Percentiles rank a stretch among this genome's conserved stretches.
Evolutionary conservation across 2,113 vertebrate genomes (phyloP).

Genomic region (Paramisgurnus dabryanus): DNA sequence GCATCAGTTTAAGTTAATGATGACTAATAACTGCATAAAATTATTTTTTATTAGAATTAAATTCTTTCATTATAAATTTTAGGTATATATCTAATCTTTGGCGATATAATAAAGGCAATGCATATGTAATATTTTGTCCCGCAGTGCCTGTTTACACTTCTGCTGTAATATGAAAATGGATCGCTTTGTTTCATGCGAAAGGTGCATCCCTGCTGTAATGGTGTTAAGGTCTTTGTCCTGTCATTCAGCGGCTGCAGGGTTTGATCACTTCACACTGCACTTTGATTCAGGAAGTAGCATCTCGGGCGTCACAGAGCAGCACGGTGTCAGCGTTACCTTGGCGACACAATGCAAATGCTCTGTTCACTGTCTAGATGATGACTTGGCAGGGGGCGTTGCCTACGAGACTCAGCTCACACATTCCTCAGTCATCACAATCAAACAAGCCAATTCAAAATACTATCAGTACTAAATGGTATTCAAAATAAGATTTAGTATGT

Average conservation of each 20-base stretch:
- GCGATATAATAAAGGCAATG: no score
- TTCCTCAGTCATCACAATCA: neutral
- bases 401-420: neutral
- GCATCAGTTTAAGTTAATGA: no score
- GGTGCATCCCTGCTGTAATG: neutral
- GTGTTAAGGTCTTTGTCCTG: slow-evolving; percentile 26
- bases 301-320: slow-evolving; percentile 37
- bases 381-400: slow-evolving; percentile 8
- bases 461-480: no score
- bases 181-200: slow-evolving; percentile 24
- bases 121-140: no score
- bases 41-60: no score
- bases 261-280: slow-evolving; percentile 30
- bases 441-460: no score
- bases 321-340: slow-evolving; percentile 31
- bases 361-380: neutral
- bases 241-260: neutral
- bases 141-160: no score
- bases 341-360: slow-evolving; percentile 38
- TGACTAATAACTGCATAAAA: no score
- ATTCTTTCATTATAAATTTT: no score
- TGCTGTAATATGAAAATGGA: no score
- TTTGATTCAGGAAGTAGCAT: slow-evolving; percentile 46
- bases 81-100: no score
- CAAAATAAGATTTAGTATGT: no score